phyloP scores from a whole-genome alignment of 1,140 invertebrate genomes.

The Zaprionus inermis region DNA sequence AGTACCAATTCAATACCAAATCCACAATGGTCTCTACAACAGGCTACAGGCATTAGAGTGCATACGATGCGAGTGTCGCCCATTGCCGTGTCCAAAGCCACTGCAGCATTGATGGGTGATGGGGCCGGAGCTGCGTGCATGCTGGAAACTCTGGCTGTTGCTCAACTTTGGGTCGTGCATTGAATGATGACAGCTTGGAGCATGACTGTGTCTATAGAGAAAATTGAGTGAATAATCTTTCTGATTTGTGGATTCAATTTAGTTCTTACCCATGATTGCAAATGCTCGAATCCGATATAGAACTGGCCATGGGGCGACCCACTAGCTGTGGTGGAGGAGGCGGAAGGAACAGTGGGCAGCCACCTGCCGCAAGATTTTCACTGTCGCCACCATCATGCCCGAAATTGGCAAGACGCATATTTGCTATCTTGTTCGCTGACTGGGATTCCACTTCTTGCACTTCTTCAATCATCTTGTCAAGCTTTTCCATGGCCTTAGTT shows the following conservation, averaged over 20 bases:
- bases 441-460: constrained; percentile 78
- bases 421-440: constrained; percentile 55
- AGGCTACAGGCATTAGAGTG: constrained; percentile 81
- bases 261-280: constrained; percentile 74
- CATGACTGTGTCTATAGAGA: constrained; percentile 59
- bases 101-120: constrained; percentile 82
- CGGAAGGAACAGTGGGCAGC: constrained; percentile 75
- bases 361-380: constrained; percentile 55
- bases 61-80: constrained; percentile 79
- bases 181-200: constrained; percentile 68
- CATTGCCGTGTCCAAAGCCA: constrained; percentile 78
- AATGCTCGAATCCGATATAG: constrained; percentile 78
- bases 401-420: constrained; percentile 55
- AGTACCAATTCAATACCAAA: neutral
- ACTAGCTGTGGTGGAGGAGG: constrained; percentile 59
- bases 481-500: constrained; percentile 81
- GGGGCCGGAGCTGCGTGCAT: constrained; percentile 55
- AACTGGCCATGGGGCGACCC: constrained; percentile 61
- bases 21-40: constrained; percentile 50
- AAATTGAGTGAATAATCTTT: neutral
- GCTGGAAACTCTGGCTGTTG: constrained; percentile 82
- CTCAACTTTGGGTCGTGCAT: constrained; percentile 67
- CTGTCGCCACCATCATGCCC: constrained; percentile 56
- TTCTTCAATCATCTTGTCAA: constrained; percentile 84
- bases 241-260: neutral